These are phyloP conservation scores for Lepus europaeus DNA, from an alignment of 2,113 vertebrate species.

Conservation along the genomic window DNA sequence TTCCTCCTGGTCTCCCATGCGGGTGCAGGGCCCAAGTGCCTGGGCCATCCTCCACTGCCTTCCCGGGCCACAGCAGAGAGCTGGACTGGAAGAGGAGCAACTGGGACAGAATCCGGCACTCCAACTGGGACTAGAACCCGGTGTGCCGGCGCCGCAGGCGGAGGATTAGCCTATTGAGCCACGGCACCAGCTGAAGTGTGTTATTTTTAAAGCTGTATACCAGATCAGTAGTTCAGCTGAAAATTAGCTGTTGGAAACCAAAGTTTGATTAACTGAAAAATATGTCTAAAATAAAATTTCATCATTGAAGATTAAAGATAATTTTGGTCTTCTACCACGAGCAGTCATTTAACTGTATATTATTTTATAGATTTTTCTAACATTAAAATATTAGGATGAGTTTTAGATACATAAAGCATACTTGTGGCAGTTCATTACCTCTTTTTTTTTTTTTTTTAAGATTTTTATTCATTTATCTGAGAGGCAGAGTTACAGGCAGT, in stretches of 20 bases:
- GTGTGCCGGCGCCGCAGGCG: no score
- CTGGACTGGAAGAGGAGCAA: no score
- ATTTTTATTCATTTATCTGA: no score
- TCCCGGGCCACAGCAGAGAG: no score
- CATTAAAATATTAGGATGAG: slow-evolving; percentile 20
- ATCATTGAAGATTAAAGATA: background rate
- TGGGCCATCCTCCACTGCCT: no score
- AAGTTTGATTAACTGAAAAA: slow-evolving; percentile 58
- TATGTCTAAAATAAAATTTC: slow-evolving; percentile 28
- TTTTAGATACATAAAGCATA: slow-evolving; percentile 47
- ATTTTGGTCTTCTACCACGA: slow-evolving; percentile 36
- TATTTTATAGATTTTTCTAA: slow-evolving; percentile 56
- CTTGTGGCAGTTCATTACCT: background rate
- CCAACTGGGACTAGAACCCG: no score
- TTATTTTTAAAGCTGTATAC: slow-evolving; percentile 33
- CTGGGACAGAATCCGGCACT: no score
- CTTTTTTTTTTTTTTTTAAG: no score
- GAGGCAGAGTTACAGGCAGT: no score
- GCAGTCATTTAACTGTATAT: slow-evolving; percentile 5
- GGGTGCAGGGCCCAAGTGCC: no score
- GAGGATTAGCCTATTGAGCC: no score
- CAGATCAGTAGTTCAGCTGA: slow-evolving; percentile 13
- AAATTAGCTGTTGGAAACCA: slow-evolving; percentile 36
- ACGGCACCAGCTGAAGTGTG: background rate
- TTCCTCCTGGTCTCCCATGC: no score